Evolutionary conservation across 2,888 invertebrate species (phyloP).

Genomic region (Capitulum mitella): DNA sequence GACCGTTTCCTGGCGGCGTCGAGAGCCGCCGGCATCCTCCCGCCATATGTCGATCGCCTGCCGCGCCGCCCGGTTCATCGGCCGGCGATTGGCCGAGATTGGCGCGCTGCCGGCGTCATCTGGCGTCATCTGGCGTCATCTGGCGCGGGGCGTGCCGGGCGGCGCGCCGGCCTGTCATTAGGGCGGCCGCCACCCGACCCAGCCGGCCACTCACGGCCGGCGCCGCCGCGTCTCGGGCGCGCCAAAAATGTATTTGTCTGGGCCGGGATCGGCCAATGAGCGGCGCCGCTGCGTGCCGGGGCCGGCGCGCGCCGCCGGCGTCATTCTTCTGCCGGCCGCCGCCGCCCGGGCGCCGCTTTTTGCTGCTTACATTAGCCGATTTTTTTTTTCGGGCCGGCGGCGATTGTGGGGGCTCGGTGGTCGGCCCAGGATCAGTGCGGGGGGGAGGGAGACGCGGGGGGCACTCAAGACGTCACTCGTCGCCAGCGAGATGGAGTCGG

Average conservation of each 20-base stretch:
- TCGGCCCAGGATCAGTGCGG: too few species aligned
- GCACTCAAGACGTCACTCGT: neutral
- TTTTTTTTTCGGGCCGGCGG: neutral
- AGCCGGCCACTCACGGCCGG: neutral
- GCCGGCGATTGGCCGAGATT: slow-evolving; percentile 3
- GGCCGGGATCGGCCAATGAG: neutral
- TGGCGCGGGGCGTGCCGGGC: neutral
- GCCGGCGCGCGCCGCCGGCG: too few species aligned
- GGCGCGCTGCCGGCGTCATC: neutral
- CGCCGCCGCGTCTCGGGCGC: slow-evolving; percentile 13
- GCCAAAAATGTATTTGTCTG: slow-evolving; percentile 4
- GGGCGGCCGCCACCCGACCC: neutral
- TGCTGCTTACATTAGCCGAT: neutral
- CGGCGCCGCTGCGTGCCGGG: neutral
- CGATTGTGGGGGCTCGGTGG: neutral
- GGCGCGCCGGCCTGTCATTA: neutral
- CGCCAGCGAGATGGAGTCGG: too few species aligned
- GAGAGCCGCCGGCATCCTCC: neutral
- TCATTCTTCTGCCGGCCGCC: neutral
- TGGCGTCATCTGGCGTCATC: neutral
- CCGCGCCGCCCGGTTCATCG: neutral
- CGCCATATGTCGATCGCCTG: too few species aligned
- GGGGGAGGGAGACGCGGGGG: too few species aligned
- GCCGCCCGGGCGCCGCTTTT: neutral
- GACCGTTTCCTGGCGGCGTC: neutral